These are phyloP conservation scores for Orthosia gothica DNA, from an alignment of 2,888 invertebrate genomes.

Conservation along the genomic window DNA sequence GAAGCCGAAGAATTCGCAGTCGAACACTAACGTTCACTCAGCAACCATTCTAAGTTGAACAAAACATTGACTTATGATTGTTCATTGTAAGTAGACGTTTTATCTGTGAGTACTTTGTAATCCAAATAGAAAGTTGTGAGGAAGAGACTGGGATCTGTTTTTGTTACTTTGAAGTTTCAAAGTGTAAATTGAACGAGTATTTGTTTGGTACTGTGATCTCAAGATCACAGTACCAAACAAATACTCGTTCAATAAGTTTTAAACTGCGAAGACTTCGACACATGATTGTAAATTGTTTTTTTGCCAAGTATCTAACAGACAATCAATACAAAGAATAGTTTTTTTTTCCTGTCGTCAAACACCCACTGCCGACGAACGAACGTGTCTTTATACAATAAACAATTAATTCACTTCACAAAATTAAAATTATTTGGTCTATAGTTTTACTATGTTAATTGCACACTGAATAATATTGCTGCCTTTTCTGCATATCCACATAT, in stretches of 20 bases:
- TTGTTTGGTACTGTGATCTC: not conserved
- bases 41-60: constrained; percentile 20
- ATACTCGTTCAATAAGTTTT: too few species aligned
- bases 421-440: too few species aligned
- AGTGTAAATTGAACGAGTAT: not conserved
- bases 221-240: too few species aligned
- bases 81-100: constrained; percentile 7
- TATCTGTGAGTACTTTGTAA: constrained; percentile 6
- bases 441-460: too few species aligned
- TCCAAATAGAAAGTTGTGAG: not conserved
- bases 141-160: not conserved
- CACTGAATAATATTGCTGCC: not conserved
- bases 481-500: not conserved
- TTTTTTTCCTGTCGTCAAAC: too few species aligned
- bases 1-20: not conserved
- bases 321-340: too few species aligned
- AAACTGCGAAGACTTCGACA: not conserved
- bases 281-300: too few species aligned
- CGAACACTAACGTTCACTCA: constrained; percentile 3
- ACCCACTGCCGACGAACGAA: too few species aligned
- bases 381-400: too few species aligned
- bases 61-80: constrained; percentile 35
- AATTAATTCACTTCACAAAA: too few species aligned
- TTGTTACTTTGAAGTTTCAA: not conserved
- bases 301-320: too few species aligned